phyloP scores from a whole-genome alignment of 2,888 invertebrate species.

The Drosophila eohydei region DNA sequence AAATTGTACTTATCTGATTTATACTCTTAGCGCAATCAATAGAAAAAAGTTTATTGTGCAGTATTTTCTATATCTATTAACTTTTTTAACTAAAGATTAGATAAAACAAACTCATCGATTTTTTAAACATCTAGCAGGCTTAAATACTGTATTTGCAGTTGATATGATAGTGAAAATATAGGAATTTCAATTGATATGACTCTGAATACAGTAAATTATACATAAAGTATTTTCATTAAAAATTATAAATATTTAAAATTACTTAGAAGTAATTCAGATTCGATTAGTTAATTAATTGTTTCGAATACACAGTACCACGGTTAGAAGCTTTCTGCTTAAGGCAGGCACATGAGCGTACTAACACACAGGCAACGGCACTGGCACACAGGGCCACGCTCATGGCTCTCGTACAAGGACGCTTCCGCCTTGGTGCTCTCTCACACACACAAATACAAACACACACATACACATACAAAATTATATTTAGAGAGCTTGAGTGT shows the following conservation, averaged over 20 bases:
- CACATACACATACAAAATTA: neutral
- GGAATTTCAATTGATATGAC: neutral
- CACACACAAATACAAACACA: slow-evolving; percentile 2
- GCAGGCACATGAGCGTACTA: slow-evolving; percentile 11
- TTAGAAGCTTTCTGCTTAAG: slow-evolving; percentile 49
- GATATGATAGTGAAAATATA: slow-evolving; percentile 1
- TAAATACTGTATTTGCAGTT: neutral
- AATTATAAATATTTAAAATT: neutral
- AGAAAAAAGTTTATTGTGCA: neutral
- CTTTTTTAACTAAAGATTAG: neutral
- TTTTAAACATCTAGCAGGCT: neutral
- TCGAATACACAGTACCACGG: slow-evolving; percentile 45
- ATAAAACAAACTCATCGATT: slow-evolving; percentile 1
- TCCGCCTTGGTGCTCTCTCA: slow-evolving; percentile 59
- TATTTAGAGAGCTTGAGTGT: neutral
- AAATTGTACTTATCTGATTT: slow-evolving; percentile 7
- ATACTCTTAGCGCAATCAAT: neutral
- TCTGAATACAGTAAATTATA: neutral
- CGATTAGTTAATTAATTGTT: neutral
- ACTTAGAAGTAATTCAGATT: neutral
- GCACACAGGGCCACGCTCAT: slow-evolving; percentile 50
- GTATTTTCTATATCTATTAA: neutral
- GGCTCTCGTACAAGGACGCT: slow-evolving; percentile 70
- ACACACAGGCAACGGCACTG: slow-evolving; percentile 15
- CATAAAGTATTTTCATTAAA: neutral